Base-by-base conservation (phyloP, 2,113 vertebrate genomes). In the Butastur rufipennis region DNA sequence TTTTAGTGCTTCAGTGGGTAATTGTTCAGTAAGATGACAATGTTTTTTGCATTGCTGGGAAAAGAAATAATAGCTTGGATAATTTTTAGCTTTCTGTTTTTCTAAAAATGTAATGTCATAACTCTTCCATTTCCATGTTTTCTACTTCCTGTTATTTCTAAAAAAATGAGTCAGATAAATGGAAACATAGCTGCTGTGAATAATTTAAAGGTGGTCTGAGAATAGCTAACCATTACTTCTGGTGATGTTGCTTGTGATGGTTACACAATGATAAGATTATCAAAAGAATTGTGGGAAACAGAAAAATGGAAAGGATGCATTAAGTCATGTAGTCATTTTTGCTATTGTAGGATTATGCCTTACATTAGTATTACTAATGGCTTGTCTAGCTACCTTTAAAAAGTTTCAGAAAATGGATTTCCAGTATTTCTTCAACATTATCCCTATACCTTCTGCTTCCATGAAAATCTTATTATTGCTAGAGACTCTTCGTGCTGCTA, bases 141-240 rank as follows among this genome's bases (percentile, higher is more conserved):
- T 96, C 26, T 90, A 80, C 56, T 67, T 92, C 79, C 61, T 88
- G 77, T 96, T 62, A 75, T 53, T 93, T 90, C 83, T 89, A 86
- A 92, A 94, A 95, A 52, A 87, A 43, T 95, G 95, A 95, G 74
- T 91, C 78, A 79, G 40, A 94, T 88, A 94, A 95, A 94, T 87
- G 68, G 74, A 97, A 87, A 95, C 91, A 91, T 66, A 92, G 86
- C 81, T 90, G 55, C 63, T 87, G 84, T 97, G 91, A 97, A 97
- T 97, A 95, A 96, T 95, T 95, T 95, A 97, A 59, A 86, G 95
- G 96, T 95, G 93, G 93, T 91, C 94, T 94, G 87, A 97, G 94
- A 95, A 97, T 96, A 92, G 94, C 83, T 82, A 94, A 91, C 77
- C 86, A 82, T 95, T 94, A 95, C 93, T 96, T 95, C 77, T 96